Evolutionary conservation across 2,888 invertebrate genomes (phyloP).

Genomic region (Electrophaes corylata): DNA sequence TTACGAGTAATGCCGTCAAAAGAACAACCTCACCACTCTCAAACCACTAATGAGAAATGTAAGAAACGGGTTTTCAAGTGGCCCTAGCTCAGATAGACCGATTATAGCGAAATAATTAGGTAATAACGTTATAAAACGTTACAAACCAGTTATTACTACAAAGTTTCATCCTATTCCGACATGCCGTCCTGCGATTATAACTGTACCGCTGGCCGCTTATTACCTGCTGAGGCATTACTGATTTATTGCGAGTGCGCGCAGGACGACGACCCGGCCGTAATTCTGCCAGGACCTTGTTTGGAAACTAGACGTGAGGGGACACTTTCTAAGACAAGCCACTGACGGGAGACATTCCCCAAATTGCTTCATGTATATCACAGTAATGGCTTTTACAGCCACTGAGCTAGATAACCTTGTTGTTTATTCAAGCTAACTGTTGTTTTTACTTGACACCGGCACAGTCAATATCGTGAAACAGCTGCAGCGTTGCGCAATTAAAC

Average conservation of each 20-base stretch:
- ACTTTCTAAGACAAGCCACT: slow-evolving; percentile 52
- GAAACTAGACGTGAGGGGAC: slow-evolving; percentile 54
- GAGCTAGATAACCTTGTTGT: slow-evolving; percentile 17
- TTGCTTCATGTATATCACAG: slow-evolving; percentile 49
- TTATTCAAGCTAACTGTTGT: slow-evolving; percentile 17
- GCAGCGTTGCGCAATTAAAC: slow-evolving; percentile 23
- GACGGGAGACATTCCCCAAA: slow-evolving; percentile 50
- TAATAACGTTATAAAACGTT: slow-evolving; percentile 40
- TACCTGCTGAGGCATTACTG: slow-evolving; percentile 46
- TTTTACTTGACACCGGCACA: slow-evolving; percentile 6
- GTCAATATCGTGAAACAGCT: slow-evolving; percentile 27
- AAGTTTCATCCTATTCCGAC: slow-evolving; percentile 35
- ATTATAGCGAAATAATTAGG: slow-evolving; percentile 36
- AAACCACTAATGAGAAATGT: slow-evolving; percentile 17
- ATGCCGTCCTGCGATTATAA: slow-evolving; percentile 39
- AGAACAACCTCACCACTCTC: slow-evolving; percentile 14
- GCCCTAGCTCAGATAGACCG: slow-evolving; percentile 27
- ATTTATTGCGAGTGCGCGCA: slow-evolving; percentile 58
- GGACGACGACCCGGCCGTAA: slow-evolving; percentile 55
- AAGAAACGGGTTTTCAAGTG: slow-evolving; percentile 20
- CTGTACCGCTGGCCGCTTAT: slow-evolving; percentile 45
- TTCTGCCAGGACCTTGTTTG: slow-evolving; percentile 48
- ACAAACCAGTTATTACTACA: slow-evolving; percentile 32
- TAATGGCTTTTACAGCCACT: slow-evolving; percentile 22
- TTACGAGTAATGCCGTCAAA: slow-evolving; percentile 2